Base-by-base conservation (phyloP, 2,888 invertebrate species). In the Antheraea yamamai region DNA sequence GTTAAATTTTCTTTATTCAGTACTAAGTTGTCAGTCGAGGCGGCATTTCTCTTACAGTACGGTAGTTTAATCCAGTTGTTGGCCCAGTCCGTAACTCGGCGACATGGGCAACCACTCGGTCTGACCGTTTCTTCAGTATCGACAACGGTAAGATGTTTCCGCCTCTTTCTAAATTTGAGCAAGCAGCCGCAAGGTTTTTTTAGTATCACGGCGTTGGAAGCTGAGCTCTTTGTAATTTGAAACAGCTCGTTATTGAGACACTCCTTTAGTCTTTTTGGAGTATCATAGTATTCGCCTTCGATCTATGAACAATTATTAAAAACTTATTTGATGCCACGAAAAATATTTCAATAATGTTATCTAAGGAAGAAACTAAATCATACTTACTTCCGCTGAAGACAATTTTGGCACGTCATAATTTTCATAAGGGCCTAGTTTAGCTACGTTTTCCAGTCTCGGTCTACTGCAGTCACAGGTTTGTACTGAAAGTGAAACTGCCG, bases 371-470 rank as follows among this genome's bases (percentile, higher is more conserved):
- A 26, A n/a, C 20, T 61, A 73, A 64, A 76, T 71, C 6, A 72
- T 47, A 92, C 89, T 94, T 92, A 95, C 96, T 94, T 92, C 94
- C 87, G 88, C 89, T 87, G 90, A 93, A 18, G 91, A 95, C 79
- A 95, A 92, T 88, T 96, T 96, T 58, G 97, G 97, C 73, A 97
- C 95, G 85, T 97, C 97, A 84, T 97, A 98, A 86, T 97, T 97
- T 82, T 97, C 97, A 85, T 97, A 97, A 0, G 96, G 96, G 6
- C 96, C 96, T 35, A 95, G 86, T 83, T 87, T 89, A 35, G 86
- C 78, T 64, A 84, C 81, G 75, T 85, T 86, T 75, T 88, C 85
- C 58, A 87, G 85, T 14, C 83, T 80, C 18, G 83, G 79, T 12
- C 84, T 79, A 52, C 87, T 77, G 74, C 90, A 89, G 52, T 84